A percentile compares a stretch with the other conserved stretches of the same genome.
phyloP scores from a whole-genome alignment of 2,113 vertebrate species.

The Vulpes vulpes region DNA sequence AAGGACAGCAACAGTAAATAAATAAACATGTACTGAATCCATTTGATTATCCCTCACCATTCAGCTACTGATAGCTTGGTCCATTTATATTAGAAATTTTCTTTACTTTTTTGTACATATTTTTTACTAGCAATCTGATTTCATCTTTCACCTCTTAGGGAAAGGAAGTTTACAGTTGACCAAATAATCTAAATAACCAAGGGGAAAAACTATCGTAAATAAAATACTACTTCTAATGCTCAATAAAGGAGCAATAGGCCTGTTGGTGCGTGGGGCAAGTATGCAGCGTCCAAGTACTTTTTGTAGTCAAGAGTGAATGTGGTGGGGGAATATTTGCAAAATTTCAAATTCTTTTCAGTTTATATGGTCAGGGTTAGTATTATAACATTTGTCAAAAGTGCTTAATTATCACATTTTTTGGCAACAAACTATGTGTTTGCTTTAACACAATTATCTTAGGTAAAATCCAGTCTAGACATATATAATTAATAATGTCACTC shows the following conservation, averaged over 20 bases:
- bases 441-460: conserved; percentile 29
- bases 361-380: background rate
- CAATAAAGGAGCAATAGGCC: background rate
- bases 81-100: background rate
- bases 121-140: conserved; percentile 21
- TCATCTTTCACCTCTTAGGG: background rate
- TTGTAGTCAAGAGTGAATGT: background rate
- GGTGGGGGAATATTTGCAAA: background rate
- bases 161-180: background rate
- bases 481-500: background rate
- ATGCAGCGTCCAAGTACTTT: background rate
- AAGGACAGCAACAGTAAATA: conserved; percentile 9
- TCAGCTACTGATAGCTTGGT: background rate
- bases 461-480: background rate
- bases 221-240: background rate
- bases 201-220: background rate
- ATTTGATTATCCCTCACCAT: background rate
- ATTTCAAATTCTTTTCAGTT: background rate
- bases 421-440: background rate
- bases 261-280: background rate
- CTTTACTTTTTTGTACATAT: background rate
- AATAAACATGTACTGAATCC: background rate
- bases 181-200: background rate
- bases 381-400: background rate
- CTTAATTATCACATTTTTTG: background rate